phyloP scores from a whole-genome alignment of 1,140 invertebrate genomes.

The Drosophila repleta region DNA sequence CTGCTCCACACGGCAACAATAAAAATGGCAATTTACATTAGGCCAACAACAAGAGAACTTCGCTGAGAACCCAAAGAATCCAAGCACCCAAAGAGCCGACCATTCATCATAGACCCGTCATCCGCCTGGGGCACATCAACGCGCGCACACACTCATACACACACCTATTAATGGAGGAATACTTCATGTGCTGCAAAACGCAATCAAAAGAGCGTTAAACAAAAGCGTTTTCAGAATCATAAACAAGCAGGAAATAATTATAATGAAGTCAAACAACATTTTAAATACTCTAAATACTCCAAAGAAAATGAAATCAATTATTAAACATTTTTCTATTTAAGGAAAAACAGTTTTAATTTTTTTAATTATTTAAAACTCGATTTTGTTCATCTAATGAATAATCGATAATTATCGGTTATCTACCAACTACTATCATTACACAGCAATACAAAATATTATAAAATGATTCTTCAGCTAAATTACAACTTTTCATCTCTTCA shows the following conservation, averaged over 20 bases:
- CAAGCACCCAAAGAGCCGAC: slow-evolving; percentile 11
- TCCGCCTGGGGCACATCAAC: slow-evolving; percentile 18
- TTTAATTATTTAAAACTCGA: too few species aligned
- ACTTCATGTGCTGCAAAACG: slow-evolving; percentile 32
- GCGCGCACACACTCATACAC: background rate
- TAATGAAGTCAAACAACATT: slow-evolving; percentile 15
- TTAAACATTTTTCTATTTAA: background rate
- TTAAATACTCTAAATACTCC: slow-evolving; percentile 8
- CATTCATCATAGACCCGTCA: slow-evolving; percentile 40
- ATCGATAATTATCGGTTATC: too few species aligned
- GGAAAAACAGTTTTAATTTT: too few species aligned
- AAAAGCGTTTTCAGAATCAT: slow-evolving; percentile 36
- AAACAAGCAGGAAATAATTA: slow-evolving; percentile 26
- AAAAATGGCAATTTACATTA: slow-evolving; percentile 69
- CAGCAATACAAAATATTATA: too few species aligned
- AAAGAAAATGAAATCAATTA: slow-evolving; percentile 7
- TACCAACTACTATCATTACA: too few species aligned
- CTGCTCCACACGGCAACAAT: slow-evolving; percentile 41
- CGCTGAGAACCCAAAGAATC: slow-evolving; percentile 18
- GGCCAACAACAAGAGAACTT: slow-evolving; percentile 26
- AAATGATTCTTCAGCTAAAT: too few species aligned
- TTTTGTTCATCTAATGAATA: too few species aligned
- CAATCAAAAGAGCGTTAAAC: slow-evolving; percentile 43
- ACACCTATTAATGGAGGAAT: background rate
- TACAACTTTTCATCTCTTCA: too few species aligned